These are phyloP conservation scores for Tinamus major DNA, from an alignment of 2,797 vertebrate genomes.

Conservation along the genomic window DNA sequence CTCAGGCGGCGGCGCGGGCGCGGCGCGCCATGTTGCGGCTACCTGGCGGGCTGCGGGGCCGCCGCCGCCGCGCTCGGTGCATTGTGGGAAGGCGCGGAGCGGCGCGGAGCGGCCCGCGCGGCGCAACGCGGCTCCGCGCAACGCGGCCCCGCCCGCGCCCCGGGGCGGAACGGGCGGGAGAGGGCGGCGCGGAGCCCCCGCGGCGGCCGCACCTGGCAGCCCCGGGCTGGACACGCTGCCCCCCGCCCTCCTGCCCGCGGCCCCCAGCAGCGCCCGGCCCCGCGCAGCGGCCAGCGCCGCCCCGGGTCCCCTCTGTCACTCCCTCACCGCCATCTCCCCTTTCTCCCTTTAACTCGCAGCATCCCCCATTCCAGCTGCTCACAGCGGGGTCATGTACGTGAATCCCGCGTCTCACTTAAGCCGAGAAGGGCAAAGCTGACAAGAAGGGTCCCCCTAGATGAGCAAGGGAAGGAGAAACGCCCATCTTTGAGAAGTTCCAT, in stretches of 20 bases:
- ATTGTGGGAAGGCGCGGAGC: conserved; percentile 11
- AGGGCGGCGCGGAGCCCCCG: too few species aligned
- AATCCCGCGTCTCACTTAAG: neutral
- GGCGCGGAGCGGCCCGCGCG: neutral
- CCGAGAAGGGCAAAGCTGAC: neutral
- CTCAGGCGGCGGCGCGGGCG: neutral
- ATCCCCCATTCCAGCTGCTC: neutral
- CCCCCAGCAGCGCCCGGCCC: too few species aligned
- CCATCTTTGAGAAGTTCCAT: neutral
- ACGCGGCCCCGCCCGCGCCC: too few species aligned
- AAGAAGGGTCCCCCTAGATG: neutral
- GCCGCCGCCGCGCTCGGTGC: neutral
- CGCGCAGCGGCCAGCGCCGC: too few species aligned
- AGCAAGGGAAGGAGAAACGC: neutral
- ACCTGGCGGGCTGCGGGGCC: neutral
- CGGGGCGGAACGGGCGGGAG: too few species aligned
- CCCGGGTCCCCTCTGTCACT: too few species aligned
- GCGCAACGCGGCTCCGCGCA: too few species aligned
- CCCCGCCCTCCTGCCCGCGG: too few species aligned
- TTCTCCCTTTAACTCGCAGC: too few species aligned
- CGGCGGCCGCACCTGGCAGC: too few species aligned
- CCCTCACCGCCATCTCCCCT: too few species aligned
- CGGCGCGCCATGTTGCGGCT: neutral
- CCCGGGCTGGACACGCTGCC: too few species aligned
- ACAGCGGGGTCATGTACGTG: neutral